Base-by-base conservation (phyloP, 2,888 invertebrate species). In the Conistra vaccinii region DNA sequence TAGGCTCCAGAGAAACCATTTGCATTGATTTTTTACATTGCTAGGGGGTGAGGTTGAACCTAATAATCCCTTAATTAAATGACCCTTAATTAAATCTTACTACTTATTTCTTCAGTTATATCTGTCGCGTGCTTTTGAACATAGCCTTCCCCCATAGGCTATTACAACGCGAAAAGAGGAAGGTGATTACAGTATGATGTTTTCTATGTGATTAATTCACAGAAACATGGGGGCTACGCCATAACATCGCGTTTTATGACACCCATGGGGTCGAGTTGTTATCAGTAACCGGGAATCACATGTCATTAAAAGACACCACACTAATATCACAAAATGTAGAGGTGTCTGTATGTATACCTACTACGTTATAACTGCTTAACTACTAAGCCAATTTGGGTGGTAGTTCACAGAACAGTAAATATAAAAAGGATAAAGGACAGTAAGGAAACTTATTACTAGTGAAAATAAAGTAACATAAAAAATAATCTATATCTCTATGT, bases 161-260 rank as follows among this genome's bases (percentile, higher is more conserved):
- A 60, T 29, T 45, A 78, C 2, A 42, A 45, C n/a, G 45, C 48
- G 14, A 51, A 72, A 80, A 72, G 26, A 53, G 45, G 61, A 65
- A 45, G 60, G 51, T 62, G 66, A 69, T 80, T 61, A 72, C 23
- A 32, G 42, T 57, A 1, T 42, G 23, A 57, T 45, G 63, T 76
- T 76, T 69, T 80, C 76, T 80, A 80, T 82, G 69, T 76, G 69
- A 76, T 82, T 80, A 83, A 83, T 80, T 80, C 69, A 78, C 58
- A 60, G 67, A 78, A 81, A 70, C 69, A 78, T 67, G 58, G 58
- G 73, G 66, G 63, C 35, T 35, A 48, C 57, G 51, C 55, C 51
- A 66, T 42, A 70, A 70, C 57, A 60, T 72, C 20, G 67, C 55
- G 76, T 82, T 76, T 83, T 70, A 80, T 65, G 55, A 39, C 69